Evolutionary conservation across 1,140 invertebrate genomes (phyloP), one percentile per base, ranked within the genome.

Genomic region (Phymastichus coffea): DNA sequence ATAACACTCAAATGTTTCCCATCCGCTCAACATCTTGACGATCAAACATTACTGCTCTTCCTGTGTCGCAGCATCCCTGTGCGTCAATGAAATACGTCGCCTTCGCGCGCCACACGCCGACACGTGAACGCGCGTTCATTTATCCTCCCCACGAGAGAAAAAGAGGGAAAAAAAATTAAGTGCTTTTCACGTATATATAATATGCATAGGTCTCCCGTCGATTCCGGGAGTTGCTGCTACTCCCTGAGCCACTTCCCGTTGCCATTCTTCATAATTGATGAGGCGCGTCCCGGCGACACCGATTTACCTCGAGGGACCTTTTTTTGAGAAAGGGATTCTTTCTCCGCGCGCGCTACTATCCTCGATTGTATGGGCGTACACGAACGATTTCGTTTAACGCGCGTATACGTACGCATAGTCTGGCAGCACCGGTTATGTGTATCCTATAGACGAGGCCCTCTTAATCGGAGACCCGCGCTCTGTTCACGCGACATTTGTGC

Each of bases 51-150:
- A n/a, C n/a, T n/a, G n/a, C n/a, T n/a, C n/a, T n/a, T n/a, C n/a
- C n/a, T n/a, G n/a, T n/a, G n/a, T n/a, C n/a, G n/a, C 17, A 9
- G 2, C 8, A 17, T 19, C 15, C 3, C 48, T 51, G 55, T 44
- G 43, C 20, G 23, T 40, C 49, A 52, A 52, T 54, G 15, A 17
- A 26, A 30, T 33, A 20, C 22, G 33, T 25, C 35, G 15, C 30
- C 30, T 47, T 15, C 43, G 17, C 53, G 23, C 49, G 48, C 49
- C 30, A 47, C 60, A 59, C 49, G 52, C 48, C 60, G 64, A 65
- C 65, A 65, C 61, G 57, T 66, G 59, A 65, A 68, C 67, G 47
- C n/a, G n/a, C n/a, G n/a, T 64, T 47, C 60, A 67, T 70, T 66
- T 61, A 49, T 55, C 51, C 19, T 4, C 10, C n/a, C n/a, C n/a